Evolutionary conservation across 2,888 invertebrate genomes (phyloP), one percentile per base, ranked within the genome.

Genomic region (Eubasilissa splendida): DNA sequence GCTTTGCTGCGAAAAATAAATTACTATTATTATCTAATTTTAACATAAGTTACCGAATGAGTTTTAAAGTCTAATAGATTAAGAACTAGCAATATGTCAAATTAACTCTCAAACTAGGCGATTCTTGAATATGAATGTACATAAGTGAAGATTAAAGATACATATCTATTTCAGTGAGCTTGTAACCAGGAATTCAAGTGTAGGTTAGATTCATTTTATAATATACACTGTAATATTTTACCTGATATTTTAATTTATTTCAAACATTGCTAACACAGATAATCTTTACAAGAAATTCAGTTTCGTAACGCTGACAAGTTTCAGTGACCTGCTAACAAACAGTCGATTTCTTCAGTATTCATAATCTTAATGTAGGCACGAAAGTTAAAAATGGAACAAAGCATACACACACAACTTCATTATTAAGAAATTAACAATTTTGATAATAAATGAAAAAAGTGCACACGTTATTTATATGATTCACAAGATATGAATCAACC

Each of bases 121-220:
- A 76, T 66, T 65, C 66, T 76, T 76, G 52, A 76, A 76, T 58
- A 60, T 60, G 53, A 59, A 60, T 10, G 58, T 58, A 59, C 58
- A 75, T 59, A 63, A 63, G 63, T 50, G 12, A 68, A 8, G 33
- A 42, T 68, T n/a, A 68, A 14, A 10, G 9, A 68, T 68, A 68
- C 68, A 68, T 68, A 68, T 68, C 68, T 68, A 68, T 42, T 7
- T 68, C n/a, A 68, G 68, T 68, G 68, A 68, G 68, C 68, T 68
- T 68, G 33, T 33, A 63, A 33, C 42, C 33, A 63, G n/a, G 12
- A 63, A 63, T 63, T 63, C 63, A 63, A 63, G 42, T 63, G 42
- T 63, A 5, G 33, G 11, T 33, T 2, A 42, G 31, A 63, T 31
- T 63, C 42, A 33, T 1, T 31, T 63, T 33, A 3, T 9, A 10